These are phyloP conservation scores for Brachyistius frenatus DNA, from an alignment of 2,113 vertebrate species.

Conservation along the genomic window DNA sequence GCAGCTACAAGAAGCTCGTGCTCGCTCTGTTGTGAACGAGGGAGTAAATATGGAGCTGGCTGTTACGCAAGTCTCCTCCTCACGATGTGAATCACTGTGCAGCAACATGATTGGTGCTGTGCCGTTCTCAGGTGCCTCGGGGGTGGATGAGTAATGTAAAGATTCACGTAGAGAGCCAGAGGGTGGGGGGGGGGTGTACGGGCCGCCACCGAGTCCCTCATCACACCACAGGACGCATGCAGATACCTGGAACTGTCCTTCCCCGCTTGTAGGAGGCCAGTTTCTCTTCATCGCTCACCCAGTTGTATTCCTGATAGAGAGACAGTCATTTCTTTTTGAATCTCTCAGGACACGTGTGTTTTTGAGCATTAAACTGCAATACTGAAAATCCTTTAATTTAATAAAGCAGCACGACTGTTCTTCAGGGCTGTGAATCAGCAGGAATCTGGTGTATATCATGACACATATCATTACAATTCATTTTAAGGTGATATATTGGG, in stretches of 20 bases:
- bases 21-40: not conserved
- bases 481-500: too few relatives aligned
- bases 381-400: too few relatives aligned
- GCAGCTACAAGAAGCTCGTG: not conserved
- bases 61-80: constrained; percentile 77
- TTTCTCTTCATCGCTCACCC: constrained; percentile 10
- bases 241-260: constrained; percentile 29
- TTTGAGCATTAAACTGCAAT: too few relatives aligned
- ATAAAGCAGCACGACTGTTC: too few relatives aligned
- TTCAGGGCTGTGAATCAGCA: too few relatives aligned
- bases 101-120: constrained; percentile 70
- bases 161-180: constrained; percentile 53
- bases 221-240: not conserved
- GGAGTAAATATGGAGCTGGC: constrained; percentile 55
- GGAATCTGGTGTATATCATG: too few relatives aligned
- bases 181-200: constrained; percentile 21
- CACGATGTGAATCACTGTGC: constrained; percentile 70
- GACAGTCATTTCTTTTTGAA: not conserved
- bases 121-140: constrained; percentile 64
- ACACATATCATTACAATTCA: too few relatives aligned
- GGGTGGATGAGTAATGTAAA: constrained; percentile 77
- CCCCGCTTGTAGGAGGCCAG: constrained; percentile 6
- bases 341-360: too few relatives aligned
- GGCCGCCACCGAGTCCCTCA: constrained; percentile 31
- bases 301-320: not conserved